Percentiles rank a stretch among this genome's conserved stretches.
Conservation (phyloP, 2,888 invertebrate species). For the Mamestra brassicae region DNA sequence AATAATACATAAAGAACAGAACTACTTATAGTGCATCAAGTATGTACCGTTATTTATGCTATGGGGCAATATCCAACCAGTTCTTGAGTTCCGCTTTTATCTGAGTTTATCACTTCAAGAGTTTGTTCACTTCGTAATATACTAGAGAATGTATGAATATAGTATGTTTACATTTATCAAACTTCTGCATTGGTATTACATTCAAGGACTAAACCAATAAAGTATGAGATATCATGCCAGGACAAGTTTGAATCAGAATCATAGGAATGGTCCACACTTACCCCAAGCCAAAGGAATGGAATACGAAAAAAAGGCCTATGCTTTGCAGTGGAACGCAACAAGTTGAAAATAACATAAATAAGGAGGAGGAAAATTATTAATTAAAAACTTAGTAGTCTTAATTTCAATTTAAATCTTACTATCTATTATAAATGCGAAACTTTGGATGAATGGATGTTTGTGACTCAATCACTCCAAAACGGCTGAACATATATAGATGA, state of each 20-base stretch:
- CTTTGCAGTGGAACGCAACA: no score
- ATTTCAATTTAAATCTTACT: no score
- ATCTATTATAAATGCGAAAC: no score
- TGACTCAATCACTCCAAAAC: no score
- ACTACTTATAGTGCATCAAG: background rate
- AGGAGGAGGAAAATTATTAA: no score
- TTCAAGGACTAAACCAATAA: background rate
- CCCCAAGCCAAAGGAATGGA: no score
- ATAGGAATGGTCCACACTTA: no score
- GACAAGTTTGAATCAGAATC: background rate
- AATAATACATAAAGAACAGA: slow-evolving; percentile 3
- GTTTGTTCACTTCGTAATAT: slow-evolving; percentile 25
- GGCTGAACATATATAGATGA: no score
- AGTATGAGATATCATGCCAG: background rate
- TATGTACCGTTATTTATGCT: slow-evolving; percentile 20
- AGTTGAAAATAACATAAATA: no score
- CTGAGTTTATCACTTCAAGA: slow-evolving; percentile 34
- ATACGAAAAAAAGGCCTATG: no score
- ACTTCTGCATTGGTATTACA: background rate
- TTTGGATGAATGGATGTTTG: no score
- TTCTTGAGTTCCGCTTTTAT: slow-evolving; percentile 27
- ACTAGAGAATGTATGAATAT: background rate
- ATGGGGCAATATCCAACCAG: slow-evolving; percentile 18
- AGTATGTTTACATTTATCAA: slow-evolving; percentile 1
- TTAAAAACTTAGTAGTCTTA: no score